Percentiles rank a stretch among this genome's conserved stretches.
Conservation (phyloP, 2,888 invertebrate species). For the Amaurobius ferox region DNA sequence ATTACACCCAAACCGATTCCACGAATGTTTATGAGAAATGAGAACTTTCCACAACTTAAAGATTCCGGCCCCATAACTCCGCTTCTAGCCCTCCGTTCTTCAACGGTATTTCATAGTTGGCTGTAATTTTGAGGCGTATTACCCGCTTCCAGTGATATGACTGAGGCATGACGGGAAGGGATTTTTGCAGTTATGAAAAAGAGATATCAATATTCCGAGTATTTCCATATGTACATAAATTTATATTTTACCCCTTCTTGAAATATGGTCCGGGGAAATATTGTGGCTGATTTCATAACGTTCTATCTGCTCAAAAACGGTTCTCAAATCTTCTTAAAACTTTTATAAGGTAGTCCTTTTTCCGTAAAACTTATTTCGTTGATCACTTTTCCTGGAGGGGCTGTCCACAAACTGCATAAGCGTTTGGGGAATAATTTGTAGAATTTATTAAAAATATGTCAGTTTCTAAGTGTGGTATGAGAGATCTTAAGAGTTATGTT, state of each 20-base stretch:
- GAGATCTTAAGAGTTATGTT: too few relatives aligned
- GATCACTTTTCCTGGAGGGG: constrained; percentile 29
- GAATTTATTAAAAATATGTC: too few relatives aligned
- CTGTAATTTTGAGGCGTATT: constrained; percentile 59
- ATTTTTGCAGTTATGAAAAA: constrained; percentile 42
- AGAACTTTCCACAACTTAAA: not conserved
- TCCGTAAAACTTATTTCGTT: constrained; percentile 41
- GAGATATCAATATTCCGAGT: constrained; percentile 44
- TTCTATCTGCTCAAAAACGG: constrained; percentile 28
- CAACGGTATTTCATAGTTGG: constrained; percentile 30
- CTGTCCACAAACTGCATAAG: not conserved
- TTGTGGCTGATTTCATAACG: constrained; percentile 47
- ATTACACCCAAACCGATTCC: not conserved
- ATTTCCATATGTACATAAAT: constrained; percentile 62
- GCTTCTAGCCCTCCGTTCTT: not conserved
- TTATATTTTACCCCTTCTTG: constrained; percentile 32
- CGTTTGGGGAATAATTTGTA: too few relatives aligned
- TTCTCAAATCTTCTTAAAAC: constrained; percentile 58
- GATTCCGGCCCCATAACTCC: not conserved
- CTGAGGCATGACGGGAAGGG: constrained; percentile 27
- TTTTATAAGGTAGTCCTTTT: constrained; percentile 46
- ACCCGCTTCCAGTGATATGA: constrained; percentile 30
- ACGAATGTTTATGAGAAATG: not conserved
- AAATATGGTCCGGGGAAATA: constrained; percentile 36
- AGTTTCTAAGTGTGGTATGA: too few relatives aligned